Conservation (phyloP, 1,140 invertebrate species). For the Araneus ventricosus region DNA sequence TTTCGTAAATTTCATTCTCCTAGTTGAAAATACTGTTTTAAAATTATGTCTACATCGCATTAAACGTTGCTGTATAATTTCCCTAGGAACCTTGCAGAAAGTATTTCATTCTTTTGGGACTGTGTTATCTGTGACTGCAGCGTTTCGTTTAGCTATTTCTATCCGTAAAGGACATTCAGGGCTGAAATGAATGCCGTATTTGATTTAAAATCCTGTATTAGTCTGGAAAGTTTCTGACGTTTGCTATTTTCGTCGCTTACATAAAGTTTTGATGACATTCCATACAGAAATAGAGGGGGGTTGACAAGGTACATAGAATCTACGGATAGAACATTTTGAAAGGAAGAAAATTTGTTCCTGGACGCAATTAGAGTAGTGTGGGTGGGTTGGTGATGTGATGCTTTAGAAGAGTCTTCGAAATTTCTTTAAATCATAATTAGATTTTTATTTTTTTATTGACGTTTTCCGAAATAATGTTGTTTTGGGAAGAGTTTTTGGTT, state of each 20-base stretch:
- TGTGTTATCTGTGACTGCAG: background rate
- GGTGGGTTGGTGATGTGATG: no score
- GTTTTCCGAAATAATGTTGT: no score
- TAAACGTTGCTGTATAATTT: background rate
- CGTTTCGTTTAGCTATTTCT: background rate
- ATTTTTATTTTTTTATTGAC: no score
- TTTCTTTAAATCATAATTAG: no score
- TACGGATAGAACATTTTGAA: background rate
- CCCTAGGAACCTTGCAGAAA: background rate
- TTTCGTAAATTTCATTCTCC: background rate
- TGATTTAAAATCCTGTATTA: background rate
- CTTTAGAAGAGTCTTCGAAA: no score
- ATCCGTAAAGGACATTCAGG: background rate
- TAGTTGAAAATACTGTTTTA: background rate
- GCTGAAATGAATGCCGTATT: background rate
- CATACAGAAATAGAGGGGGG: background rate
- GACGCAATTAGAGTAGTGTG: no score
- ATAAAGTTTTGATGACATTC: background rate
- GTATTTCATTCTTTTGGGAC: background rate
- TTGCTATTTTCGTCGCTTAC: background rate
- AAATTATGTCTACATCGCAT: background rate
- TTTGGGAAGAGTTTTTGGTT: no score
- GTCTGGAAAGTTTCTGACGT: background rate
- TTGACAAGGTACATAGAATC: background rate
- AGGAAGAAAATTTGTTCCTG: no score